phyloP scores from a whole-genome alignment of 2,888 invertebrate species.

The Eupithecia centaureata region DNA sequence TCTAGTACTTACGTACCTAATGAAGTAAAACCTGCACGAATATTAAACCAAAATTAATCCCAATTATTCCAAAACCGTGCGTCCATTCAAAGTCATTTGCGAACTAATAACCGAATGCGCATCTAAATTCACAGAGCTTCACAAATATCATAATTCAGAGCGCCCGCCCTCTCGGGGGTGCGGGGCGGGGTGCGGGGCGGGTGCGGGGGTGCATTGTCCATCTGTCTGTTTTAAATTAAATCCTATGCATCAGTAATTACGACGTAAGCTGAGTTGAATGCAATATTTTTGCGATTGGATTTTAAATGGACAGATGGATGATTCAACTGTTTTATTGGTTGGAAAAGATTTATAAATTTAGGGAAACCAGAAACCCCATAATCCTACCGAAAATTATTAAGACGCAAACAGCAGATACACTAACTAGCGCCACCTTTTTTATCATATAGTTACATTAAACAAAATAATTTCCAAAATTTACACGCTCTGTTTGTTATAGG shows the following conservation, averaged over 20 bases:
- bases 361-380: too few species aligned
- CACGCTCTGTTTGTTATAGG: too few species aligned
- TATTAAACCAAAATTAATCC: background rate
- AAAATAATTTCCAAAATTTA: too few species aligned
- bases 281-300: constrained; percentile 34
- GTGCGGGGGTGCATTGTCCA: constrained; percentile 28
- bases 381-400: too few species aligned
- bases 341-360: too few species aligned
- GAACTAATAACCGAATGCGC: constrained; percentile 3
- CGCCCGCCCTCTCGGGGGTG: constrained; percentile 11
- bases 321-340: constrained; percentile 20
- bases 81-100: background rate
- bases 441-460: too few species aligned
- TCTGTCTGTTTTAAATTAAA: constrained; percentile 41
- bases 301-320: constrained; percentile 1
- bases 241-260: constrained; percentile 37
- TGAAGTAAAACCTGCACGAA: background rate
- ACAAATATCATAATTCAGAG: constrained; percentile 25
- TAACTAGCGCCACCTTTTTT: too few species aligned
- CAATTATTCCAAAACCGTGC: constrained; percentile 8
- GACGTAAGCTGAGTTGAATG: constrained; percentile 25
- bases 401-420: too few species aligned
- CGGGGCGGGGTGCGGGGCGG: background rate
- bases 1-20: background rate
- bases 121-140: constrained; percentile 19